Base-by-base conservation (phyloP, 1,140 invertebrate genomes). In the Macrotrachela quadricornifera region DNA sequence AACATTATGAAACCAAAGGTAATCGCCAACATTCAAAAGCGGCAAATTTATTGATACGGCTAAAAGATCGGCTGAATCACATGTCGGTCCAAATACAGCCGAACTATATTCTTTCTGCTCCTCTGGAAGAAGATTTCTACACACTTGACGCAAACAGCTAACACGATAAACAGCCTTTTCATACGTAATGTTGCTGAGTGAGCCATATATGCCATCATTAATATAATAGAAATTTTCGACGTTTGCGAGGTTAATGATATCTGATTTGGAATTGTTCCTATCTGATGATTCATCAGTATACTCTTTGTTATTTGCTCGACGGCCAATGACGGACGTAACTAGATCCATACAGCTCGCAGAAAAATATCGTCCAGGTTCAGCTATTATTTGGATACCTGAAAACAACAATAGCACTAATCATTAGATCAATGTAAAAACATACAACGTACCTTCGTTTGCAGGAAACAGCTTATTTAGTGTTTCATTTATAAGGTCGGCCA, bases 191-290 rank as follows among this genome's bases (percentile, higher is more conserved):
- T 84, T 88, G 73, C 96, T 96, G 74, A 99, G 96, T 36, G 86
- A 91, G n/a, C 90, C 91, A 71, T 96, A 97, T 37, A 96, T 84
- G 0, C 92, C 73, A 72, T 97, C 92, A 69, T 96, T 96, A 59
- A 96, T 80, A 72, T 86, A 92, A 70, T 91, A 91, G 37, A 53
- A 47, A 11, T 30, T 30, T 4, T 30, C 21, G 8, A 8, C 21
- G 8, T 30, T 30, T 30, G 2, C 21, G 8, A 30, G 2, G 8
- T 4, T 2, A 4, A 8, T 4, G 2, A 4, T 30, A 4, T 30
- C 21, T 4, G 21, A 30, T 30, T 30, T 30, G 8, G 2, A 2
- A 30, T 30, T 30, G 2, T 30, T 30, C 2, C 8, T 30, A 4
- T 30, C 21, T 4, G 21, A 30, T 30, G 21, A 2, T 30, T 30